phyloP scores from a whole-genome alignment of 2,888 invertebrate genomes.

The Cheilosia soror region DNA sequence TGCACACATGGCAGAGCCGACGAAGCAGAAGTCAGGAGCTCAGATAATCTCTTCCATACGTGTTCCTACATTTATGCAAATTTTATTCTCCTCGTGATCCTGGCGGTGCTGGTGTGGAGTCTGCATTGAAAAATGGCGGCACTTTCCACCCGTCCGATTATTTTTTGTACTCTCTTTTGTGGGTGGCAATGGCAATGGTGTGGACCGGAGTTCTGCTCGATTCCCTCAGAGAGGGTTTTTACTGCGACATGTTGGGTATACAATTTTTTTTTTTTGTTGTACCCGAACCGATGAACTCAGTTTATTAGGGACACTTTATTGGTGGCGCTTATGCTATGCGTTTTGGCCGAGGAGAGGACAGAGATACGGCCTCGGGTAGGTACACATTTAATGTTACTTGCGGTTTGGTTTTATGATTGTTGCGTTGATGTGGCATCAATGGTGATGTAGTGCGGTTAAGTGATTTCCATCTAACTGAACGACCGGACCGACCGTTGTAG shows the following conservation, averaged over 20 bases:
- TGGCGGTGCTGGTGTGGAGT: conserved; percentile 16
- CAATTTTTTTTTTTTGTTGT: not conserved
- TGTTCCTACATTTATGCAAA: conserved; percentile 72
- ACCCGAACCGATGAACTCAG: conserved; percentile 53
- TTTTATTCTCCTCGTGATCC: conserved; percentile 45
- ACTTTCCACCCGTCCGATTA: conserved; percentile 18
- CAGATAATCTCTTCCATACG: conserved; percentile 75
- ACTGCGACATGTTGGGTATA: not conserved
- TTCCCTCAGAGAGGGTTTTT: conserved; percentile 42
- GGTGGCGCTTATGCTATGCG: conserved; percentile 56
- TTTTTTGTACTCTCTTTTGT: not conserved
- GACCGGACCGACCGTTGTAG: conserved; percentile 1
- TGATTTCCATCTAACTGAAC: conserved; percentile 57
- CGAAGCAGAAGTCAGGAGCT: conserved; percentile 71
- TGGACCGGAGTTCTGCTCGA: conserved; percentile 14
- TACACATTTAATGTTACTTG: conserved; percentile 68
- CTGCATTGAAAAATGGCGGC: conserved; percentile 61
- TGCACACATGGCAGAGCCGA: conserved; percentile 10
- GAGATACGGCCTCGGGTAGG: conserved; percentile 3
- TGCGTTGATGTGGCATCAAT: conserved; percentile 74
- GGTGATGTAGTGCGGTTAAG: conserved; percentile 73
- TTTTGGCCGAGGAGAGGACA: conserved; percentile 15
- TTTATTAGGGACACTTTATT: conserved; percentile 72
- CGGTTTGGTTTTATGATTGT: conserved; percentile 72
- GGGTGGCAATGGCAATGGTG: conserved; percentile 9